A percentile compares a stretch with the other conserved stretches of the same genome.
phyloP scores from a whole-genome alignment of 1,140 invertebrate genomes.

The Drosophila parabipectinata region DNA sequence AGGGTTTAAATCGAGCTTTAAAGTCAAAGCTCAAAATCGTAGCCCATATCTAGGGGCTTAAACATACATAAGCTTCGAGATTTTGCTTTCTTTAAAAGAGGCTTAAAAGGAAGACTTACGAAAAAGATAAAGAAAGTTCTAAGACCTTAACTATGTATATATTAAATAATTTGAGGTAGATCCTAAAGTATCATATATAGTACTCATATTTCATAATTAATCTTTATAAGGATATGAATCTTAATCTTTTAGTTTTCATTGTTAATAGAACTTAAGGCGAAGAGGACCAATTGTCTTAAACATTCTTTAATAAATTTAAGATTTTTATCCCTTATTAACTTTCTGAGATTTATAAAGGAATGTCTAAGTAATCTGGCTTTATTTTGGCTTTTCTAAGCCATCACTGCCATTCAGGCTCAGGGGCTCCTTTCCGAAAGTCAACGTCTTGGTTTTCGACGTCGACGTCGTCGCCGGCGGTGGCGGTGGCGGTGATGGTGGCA shows the following conservation, averaged over 20 bases:
- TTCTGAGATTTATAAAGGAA: not conserved
- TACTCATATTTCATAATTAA: no score
- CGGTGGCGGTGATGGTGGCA: slow-evolving; percentile 19
- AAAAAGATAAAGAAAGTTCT: not conserved
- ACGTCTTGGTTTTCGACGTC: slow-evolving; percentile 22
- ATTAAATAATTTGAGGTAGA: no score
- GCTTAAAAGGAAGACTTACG: not conserved
- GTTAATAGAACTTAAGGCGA: no score
- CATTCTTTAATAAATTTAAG: no score
- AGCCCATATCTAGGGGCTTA: not conserved
- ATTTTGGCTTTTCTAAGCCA: slow-evolving; percentile 2
- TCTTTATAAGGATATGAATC: no score
- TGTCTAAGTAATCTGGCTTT: slow-evolving; percentile 2
- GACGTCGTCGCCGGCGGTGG: slow-evolving; percentile 30
- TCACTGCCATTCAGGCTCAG: slow-evolving; percentile 16
- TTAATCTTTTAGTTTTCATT: no score
- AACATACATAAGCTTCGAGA: not conserved
- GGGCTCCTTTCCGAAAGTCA: slow-evolving; percentile 48
- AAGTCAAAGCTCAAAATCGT: not conserved
- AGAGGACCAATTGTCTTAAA: no score
- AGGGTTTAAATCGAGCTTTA: no score
- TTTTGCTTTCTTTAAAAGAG: not conserved
- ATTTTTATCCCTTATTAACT: no score
- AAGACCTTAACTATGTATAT: not conserved
- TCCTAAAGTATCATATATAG: no score